Evolutionary conservation across 2,113 vertebrate species (phyloP).

Genomic region (Trichechus manatus): DNA sequence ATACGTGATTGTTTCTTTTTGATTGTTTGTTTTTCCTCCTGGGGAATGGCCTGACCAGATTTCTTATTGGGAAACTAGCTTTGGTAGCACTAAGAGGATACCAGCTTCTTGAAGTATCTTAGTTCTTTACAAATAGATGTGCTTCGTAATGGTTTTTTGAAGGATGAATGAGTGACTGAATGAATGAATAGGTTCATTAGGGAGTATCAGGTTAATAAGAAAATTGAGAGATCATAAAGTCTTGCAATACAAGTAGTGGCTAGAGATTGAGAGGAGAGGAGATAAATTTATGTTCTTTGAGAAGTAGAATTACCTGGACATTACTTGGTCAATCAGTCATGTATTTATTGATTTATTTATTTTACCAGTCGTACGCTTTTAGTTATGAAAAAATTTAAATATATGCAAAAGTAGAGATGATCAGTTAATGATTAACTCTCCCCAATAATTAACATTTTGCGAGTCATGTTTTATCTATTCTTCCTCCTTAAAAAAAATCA

Average conservation of each 20-base stretch:
- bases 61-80: background rate
- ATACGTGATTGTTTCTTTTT: background rate
- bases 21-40: background rate
- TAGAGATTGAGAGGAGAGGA: background rate
- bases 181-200: background rate
- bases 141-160: background rate
- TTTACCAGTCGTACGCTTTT: background rate
- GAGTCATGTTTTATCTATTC: background rate
- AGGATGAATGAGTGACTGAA: background rate
- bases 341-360: background rate
- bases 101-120: background rate
- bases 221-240: background rate
- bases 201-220: background rate
- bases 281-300: conserved; percentile 11
- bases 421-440: background rate
- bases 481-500: background rate
- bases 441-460: background rate
- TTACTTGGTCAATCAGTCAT: background rate
- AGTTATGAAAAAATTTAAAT: background rate
- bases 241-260: background rate
- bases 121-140: conserved; percentile 12
- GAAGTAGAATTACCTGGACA: background rate
- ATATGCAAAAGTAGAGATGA: background rate
- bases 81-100: background rate
- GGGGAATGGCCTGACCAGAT: background rate